These are phyloP conservation scores for Tenthredo scrophulariae DNA, from an alignment of 2,888 invertebrate species.

Conservation along the genomic window DNA sequence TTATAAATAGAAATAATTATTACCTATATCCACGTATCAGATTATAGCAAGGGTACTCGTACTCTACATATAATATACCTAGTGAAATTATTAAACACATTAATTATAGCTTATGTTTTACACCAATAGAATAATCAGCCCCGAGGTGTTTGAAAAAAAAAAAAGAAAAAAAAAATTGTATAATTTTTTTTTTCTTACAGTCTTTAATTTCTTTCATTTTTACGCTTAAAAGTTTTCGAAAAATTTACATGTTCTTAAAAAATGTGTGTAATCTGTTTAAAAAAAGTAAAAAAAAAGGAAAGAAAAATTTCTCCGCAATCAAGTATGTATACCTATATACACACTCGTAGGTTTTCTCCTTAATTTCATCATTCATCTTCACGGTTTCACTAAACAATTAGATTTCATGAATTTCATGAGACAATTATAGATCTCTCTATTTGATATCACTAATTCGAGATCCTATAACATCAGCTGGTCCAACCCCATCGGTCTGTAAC, in stretches of 20 bases:
- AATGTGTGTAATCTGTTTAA: too few relatives aligned
- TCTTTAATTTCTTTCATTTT: not conserved
- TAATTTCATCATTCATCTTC: not conserved
- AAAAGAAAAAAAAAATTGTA: not conserved
- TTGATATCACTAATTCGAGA: not conserved
- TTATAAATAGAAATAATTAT: slow-evolving; percentile 60
- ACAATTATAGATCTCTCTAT: not conserved
- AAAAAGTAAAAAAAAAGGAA: not conserved
- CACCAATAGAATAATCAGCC: slow-evolving; percentile 36
- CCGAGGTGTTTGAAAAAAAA: not conserved
- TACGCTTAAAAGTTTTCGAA: too few relatives aligned
- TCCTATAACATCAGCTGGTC: not conserved
- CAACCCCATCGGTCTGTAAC: not conserved
- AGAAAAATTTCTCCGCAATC: not conserved
- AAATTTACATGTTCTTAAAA: too few relatives aligned
- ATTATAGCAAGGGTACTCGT: not conserved
- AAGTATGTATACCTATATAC: not conserved
- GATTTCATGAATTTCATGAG: not conserved
- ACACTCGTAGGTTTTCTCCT: not conserved
- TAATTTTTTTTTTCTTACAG: not conserved
- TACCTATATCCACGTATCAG: slow-evolving; percentile 12
- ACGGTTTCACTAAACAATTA: not conserved
- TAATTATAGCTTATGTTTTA: not conserved
- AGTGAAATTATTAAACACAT: slow-evolving; percentile 24
- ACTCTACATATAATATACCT: not conserved